phyloP scores from a whole-genome alignment of 2,113 vertebrate genomes.

The cat (Felis catus) region F.catus_Fca126_mat1.0 CM031416.1:6114001-6114500 shows the following conservation, averaged over 20 bases:
- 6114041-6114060: neutral
- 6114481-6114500: neutral
- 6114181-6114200: neutral
- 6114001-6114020: neutral
- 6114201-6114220: neutral
- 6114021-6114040: rapidly evolving
- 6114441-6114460: constrained; percentile 11
- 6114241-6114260: neutral
- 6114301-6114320: neutral
- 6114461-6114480: neutral
- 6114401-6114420: neutral
- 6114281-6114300: neutral
- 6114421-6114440: neutral
- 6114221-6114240: neutral
- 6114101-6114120: neutral
- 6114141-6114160: neutral
- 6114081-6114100: neutral
- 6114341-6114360: neutral
- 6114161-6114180: neutral
- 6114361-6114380: neutral
- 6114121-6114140: neutral
- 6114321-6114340: neutral
- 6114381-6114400: neutral
- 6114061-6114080: neutral
- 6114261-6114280: neutral